These are phyloP conservation scores for Hemistola chrysoprasaria DNA, from an alignment of 2,888 invertebrate species.

Conservation along the genomic window DNA sequence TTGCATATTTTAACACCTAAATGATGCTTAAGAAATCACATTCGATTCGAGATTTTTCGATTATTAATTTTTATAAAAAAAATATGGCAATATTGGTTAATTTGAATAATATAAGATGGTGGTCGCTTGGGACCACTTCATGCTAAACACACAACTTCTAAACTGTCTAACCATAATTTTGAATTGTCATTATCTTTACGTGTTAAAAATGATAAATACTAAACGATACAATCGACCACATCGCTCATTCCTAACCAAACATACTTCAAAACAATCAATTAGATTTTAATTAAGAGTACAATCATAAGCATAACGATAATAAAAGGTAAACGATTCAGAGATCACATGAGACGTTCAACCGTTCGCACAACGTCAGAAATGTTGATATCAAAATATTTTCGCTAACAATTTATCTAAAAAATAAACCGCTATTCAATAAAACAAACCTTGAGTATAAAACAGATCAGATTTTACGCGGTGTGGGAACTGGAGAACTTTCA, in stretches of 20 bases:
- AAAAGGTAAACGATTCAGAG: constrained; percentile 4
- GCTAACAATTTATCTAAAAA: constrained; percentile 12
- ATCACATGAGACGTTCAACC: not conserved
- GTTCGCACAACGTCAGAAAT: constrained; percentile 12
- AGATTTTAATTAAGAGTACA: too few relatives aligned
- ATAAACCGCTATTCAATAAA: constrained; percentile 12
- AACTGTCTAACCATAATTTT: too few relatives aligned
- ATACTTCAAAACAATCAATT: too few relatives aligned
- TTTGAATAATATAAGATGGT: too few relatives aligned
- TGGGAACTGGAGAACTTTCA: constrained; percentile 6
- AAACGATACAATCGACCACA: too few relatives aligned
- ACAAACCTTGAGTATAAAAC: constrained; percentile 9
- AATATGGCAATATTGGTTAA: not conserved
- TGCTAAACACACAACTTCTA: too few relatives aligned
- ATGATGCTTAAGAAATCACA: constrained; percentile 3
- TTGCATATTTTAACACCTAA: too few relatives aligned
- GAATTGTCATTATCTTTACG: too few relatives aligned
- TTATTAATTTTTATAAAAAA: constrained; percentile 1
- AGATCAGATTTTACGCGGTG: constrained; percentile 11
- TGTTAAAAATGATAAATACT: too few relatives aligned
- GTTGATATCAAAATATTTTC: constrained; percentile 30
- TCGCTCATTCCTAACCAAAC: too few relatives aligned
- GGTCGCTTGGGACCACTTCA: too few relatives aligned
- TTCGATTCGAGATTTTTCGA: not conserved
- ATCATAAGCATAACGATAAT: constrained; percentile 12